A percentile compares a stretch with the other conserved stretches of the same genome.
Conservation (phyloP, 2,113 vertebrate species). For the Bujurquina vittata region DNA sequence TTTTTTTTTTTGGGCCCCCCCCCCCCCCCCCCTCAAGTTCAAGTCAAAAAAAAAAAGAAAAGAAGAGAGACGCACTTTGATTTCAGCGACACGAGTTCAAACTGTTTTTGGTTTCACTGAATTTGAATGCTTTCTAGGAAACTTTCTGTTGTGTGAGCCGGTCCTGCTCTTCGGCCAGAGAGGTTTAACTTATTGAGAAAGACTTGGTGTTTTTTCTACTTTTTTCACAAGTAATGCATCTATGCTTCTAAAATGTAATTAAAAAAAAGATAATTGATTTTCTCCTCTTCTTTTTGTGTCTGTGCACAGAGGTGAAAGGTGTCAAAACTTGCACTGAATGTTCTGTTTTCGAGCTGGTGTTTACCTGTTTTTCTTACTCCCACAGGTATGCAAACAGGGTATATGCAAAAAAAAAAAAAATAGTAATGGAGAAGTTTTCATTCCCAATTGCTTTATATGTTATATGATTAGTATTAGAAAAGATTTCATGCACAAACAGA, state of each 20-base stretch:
- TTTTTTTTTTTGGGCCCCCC: too few relatives aligned
- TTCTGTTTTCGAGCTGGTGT: background rate
- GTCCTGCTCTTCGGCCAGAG: slow-evolving; percentile 72
- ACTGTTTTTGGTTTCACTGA: slow-evolving; percentile 65
- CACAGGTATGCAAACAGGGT: slow-evolving; percentile 44
- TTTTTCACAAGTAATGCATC: slow-evolving; percentile 85
- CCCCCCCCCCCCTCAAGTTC: too few relatives aligned
- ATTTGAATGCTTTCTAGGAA: slow-evolving; percentile 71
- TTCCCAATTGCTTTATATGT: slow-evolving; percentile 40
- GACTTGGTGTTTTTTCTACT: slow-evolving; percentile 84
- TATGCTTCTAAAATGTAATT: slow-evolving; percentile 82
- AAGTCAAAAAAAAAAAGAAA: too few relatives aligned
- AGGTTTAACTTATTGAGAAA: slow-evolving; percentile 91
- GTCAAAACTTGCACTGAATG: slow-evolving; percentile 2
- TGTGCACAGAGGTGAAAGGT: slow-evolving; percentile 34
- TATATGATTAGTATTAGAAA: slow-evolving; percentile 29
- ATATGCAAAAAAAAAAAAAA: slow-evolving; percentile 38
- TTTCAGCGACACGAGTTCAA: slow-evolving; percentile 64
- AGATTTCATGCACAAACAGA: slow-evolving; percentile 25
- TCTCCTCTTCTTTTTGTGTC: slow-evolving; percentile 68
- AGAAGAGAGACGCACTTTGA: slow-evolving; percentile 64
- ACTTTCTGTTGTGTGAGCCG: slow-evolving; percentile 80
- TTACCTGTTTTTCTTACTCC: slow-evolving; percentile 18
- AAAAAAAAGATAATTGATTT: slow-evolving; percentile 76
- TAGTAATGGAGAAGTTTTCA: background rate